Base-by-base conservation (phyloP, 2,797 vertebrate genomes). In the Leptoclinus maculatus region DNA sequence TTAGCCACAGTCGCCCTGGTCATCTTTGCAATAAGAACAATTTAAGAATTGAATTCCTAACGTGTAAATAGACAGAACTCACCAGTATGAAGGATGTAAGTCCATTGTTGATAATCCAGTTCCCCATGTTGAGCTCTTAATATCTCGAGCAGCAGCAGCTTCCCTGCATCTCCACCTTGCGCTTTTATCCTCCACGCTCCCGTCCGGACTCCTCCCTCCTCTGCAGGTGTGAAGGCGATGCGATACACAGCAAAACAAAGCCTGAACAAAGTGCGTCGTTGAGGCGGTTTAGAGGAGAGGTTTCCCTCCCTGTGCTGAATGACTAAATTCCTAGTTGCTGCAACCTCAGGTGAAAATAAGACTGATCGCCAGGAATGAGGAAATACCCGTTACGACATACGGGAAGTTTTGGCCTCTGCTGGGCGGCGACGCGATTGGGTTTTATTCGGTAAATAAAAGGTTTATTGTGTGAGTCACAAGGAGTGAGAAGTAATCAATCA, bases 61-160 rank as follows among this genome's bases (percentile, higher is more conserved):
- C 1, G 6, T 14, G 11, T 12, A 7, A 32, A 66, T 7, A 14
- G 1, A 2, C 25, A 12, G 2, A 74, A 88, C 95, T 95, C 94
- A 98, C 97, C 59, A 98, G 77, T 41, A 97, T 94, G 6, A 97
- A 90, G 1, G 94, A 79, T 0, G 96, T 94, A 45, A 97, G 92
- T 71, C 97, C 96, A 67, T 97, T 85, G 88, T 97, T 97, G 83
- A 97, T 83, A 29, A 97, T 92, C 96, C 96, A 96, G 92, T 96
- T 97, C 29, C 91, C 94, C 97, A 98, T 98, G 56, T 13, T 90
- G 70, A 29, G 43, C 4, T 10, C 38, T 36, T 77, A 13, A 0
- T n/a, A 32, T 1, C 41, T 63, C 17, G 1, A 8, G 27, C 36
- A 23, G 2, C 67, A 60, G 38, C 66, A 49, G 45, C 11, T 43